Percentiles rank a stretch among this genome's conserved stretches.
phyloP scores from a whole-genome alignment of 23 tunicate genomes.

The Styela plicata region DNA sequence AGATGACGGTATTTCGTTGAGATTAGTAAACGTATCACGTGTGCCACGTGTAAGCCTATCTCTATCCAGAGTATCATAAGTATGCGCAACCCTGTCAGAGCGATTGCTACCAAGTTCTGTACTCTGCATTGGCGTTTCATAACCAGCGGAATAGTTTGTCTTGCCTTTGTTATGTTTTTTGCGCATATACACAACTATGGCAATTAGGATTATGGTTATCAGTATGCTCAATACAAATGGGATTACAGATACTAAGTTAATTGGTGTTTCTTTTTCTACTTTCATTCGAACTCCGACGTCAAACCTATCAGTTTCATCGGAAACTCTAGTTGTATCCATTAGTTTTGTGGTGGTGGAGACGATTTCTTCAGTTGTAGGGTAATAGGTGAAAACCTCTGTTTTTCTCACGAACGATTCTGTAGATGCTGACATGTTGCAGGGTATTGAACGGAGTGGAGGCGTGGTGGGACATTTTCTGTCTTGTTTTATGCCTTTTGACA shows the following conservation, averaged over 20 bases:
- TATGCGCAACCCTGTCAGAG: background rate
- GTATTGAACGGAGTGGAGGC: background rate
- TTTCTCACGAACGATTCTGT: background rate
- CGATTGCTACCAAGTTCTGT: too few species aligned
- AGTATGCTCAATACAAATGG: background rate
- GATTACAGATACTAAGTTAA: background rate
- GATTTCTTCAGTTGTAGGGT: background rate
- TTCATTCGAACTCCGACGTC: background rate
- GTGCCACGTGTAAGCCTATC: background rate
- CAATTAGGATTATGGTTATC: background rate
- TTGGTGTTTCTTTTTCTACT: background rate
- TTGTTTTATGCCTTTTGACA: background rate
- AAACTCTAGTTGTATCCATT: background rate
- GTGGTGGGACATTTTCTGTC: background rate
- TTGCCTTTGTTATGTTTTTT: background rate
- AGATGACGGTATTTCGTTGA: background rate
- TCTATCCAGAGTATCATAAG: background rate
- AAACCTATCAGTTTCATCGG: background rate
- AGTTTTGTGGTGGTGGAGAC: background rate
- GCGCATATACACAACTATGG: background rate
- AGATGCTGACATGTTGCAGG: background rate
- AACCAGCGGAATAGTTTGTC: too few species aligned
- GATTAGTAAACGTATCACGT: too few species aligned
- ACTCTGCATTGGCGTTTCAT: too few species aligned
- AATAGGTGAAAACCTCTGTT: background rate